Conservation (phyloP, 2,113 vertebrate genomes). For the Coryphaenoides rupestris region DNA sequence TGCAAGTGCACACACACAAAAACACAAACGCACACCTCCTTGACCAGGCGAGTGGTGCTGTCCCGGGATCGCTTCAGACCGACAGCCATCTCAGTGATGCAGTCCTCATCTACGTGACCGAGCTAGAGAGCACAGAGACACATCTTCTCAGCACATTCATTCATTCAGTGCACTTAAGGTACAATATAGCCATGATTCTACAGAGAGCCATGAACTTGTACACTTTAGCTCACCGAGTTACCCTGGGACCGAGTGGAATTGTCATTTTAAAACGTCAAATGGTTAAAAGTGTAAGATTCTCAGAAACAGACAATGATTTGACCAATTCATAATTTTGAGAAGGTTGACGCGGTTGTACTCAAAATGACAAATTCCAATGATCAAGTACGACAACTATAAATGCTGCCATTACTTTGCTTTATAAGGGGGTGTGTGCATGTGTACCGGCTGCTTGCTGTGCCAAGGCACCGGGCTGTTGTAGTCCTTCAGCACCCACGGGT, state of each 20-base stretch:
- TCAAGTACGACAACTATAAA: background rate
- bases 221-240: too few relatives aligned
- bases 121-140: constrained; percentile 71
- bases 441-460: constrained; percentile 85
- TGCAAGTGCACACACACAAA: background rate
- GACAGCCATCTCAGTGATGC: constrained; percentile 86
- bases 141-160: too few relatives aligned
- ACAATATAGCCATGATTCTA: too few relatives aligned
- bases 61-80: constrained; percentile 77
- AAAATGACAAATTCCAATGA: too few relatives aligned
- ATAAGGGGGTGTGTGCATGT: constrained; percentile 20
- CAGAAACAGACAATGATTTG: too few relatives aligned
- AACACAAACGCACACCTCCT: constrained; percentile 74
- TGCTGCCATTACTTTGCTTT: background rate
- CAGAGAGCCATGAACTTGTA: too few relatives aligned
- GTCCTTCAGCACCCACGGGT: constrained; percentile 86
- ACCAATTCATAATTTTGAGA: too few relatives aligned
- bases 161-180: too few relatives aligned
- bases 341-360: too few relatives aligned
- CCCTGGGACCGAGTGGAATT: too few relatives aligned
- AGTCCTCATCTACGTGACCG: constrained; percentile 87
- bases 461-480: constrained; percentile 87
- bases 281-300: too few relatives aligned
- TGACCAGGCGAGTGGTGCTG: constrained; percentile 75
- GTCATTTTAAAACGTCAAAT: too few relatives aligned